Evolutionary conservation across 1,140 invertebrate genomes (phyloP), one percentile per base, ranked within the genome.

Genomic region (Rhyacophila brunnea): DNA sequence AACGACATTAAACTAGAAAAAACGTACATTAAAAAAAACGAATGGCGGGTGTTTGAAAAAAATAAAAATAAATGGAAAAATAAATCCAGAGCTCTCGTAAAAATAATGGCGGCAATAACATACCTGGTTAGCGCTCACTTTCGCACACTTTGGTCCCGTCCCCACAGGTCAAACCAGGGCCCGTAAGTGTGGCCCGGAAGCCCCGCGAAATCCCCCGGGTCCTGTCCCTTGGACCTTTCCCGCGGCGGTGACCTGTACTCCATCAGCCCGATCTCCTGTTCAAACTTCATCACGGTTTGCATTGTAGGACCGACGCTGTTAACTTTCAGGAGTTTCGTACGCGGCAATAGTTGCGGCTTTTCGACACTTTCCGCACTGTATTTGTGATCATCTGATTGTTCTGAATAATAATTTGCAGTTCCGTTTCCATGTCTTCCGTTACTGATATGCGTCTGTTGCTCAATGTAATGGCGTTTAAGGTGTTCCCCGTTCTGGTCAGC

Each of bases 91-190:
- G 23, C 23, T 28, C 23, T 28, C 3, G 23, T 28, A 28, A 28
- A 28, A 5, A 6, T 40, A 35, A 35, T 35, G 6, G 6, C 34
- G 34, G 34, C 6, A 40, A 40, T 13, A 40, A n/a, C n/a, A 40
- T n/a, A 40, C n/a, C 15, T 40, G 11, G 11, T 6, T 4, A 3
- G 38, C 11, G n/a, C 38, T 50, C 36, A 56, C 42, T 61, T 56
- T 28, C 52, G 48, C 46, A 23, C n/a, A 32, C 42, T 55, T n/a
- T 71, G 53, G 54, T 81, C 81, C 51, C 6, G 58, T 74, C 87
- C 89, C 90, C 90, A 92, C 35, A 92, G 81, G 73, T 92, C 89
- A 67, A 91, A 93, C 91, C 91, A 94, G 0, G 90, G 90, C 1
- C 90, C 90, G 70, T 90, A 92, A 57, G 88, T 88, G 68, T 82